Evolutionary conservation across 2,888 invertebrate species (phyloP), one percentile per base, ranked within the genome.

Genomic region (Sesamia inferens): DNA sequence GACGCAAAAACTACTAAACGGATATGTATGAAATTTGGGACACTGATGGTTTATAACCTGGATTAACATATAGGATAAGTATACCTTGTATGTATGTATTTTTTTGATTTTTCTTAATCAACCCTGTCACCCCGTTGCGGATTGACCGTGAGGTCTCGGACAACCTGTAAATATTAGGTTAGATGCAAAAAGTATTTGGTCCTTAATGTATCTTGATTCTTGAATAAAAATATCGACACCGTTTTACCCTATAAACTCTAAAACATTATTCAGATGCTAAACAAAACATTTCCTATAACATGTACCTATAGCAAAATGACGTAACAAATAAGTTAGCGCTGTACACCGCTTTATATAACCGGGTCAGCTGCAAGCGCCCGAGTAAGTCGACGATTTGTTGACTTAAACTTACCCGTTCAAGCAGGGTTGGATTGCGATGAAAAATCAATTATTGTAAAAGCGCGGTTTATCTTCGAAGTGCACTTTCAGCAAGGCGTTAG

Each of bases 301-400:
- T 82, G 31, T 31, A 31, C 31, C 61, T 81, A 78, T 70, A 72
- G 55, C 31, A 67, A 66, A 62, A 81, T 70, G 59, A 69, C 64
- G 72, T 58, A 69, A 70, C 73, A 73, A 82, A 82, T 82, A 82
- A 73, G 59, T 78, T 78, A 42, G 67, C 57, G 14, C 66, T 54
- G 55, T 48, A 51, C 44, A 70, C 57, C 72, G 72, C 44, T 63
- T 73, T 82, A 81, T 82, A 82, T 82, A 81, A 48, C 67, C 67
- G 82, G 61, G 64, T 81, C 58, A 14, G 63, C 66, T 61, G 67
- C 71, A 61, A 59, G 63, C 61, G 63, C 63, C 47, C 69, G 82
- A 72, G 24, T 80, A 70, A 73, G 67, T 73, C 79, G 78, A 61
- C 82, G 80, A 81, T 82, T 73, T 82, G 79, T 81, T 82, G 79